Percentiles rank a stretch among this genome's conserved stretches.
Conservation (phyloP, 2,888 invertebrate species). For the Heliconius ismenius region DNA sequence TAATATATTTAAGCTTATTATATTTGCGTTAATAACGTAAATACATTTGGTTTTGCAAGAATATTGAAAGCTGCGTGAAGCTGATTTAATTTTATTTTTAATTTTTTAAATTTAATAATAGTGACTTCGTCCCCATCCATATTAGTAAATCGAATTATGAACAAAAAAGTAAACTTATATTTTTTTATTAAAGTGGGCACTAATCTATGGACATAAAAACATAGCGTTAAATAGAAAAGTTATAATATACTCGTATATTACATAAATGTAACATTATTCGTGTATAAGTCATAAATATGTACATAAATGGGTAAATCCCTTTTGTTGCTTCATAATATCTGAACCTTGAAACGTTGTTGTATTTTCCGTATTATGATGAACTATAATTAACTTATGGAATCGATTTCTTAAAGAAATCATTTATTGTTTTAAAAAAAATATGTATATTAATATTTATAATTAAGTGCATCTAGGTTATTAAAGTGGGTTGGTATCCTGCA, state of each 20-base stretch:
- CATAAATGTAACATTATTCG: neutral
- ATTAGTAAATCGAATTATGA: too few species aligned
- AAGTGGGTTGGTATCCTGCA: neutral
- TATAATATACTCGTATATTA: neutral
- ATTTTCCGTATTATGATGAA: conserved; percentile 23
- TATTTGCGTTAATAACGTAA: neutral
- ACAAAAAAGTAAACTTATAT: neutral
- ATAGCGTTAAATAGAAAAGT: neutral
- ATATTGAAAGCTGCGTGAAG: neutral
- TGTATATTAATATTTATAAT: neutral
- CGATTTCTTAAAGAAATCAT: neutral
- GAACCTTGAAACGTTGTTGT: conserved; percentile 25
- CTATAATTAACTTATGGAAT: conserved; percentile 1
- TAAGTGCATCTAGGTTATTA: neutral
- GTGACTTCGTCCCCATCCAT: too few species aligned
- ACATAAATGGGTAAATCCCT: conserved; percentile 25
- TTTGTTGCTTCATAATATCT: conserved; percentile 17
- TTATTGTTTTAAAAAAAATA: neutral
- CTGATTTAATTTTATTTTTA: too few species aligned
- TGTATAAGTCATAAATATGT: too few species aligned
- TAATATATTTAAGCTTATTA: neutral
- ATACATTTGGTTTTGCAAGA: neutral
- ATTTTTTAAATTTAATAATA: too few species aligned
- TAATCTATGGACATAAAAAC: too few species aligned
- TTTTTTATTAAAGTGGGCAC: too few species aligned